Evolutionary conservation across 1,140 invertebrate species (phyloP), one percentile per base, ranked within the genome.

Genomic region (Carcinoscorpius rotundicauda): DNA sequence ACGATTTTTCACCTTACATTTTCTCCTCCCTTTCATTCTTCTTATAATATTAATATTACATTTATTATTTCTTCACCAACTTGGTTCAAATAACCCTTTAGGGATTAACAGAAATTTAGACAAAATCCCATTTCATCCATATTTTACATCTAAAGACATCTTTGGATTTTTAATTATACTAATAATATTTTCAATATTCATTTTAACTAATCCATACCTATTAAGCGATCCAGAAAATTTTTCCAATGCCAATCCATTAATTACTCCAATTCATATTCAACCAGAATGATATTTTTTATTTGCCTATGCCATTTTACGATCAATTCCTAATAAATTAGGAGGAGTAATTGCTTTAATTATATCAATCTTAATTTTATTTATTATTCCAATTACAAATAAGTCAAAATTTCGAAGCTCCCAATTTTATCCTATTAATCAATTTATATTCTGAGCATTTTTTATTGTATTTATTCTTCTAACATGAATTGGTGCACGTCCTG

Each of bases 251-350:
- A 85, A 86, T 68, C 80, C 82, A n/a, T 72, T 86, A 80, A 78
- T 84, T 48, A 87, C 85, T 0, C 85, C 85, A 4, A 71, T 79
- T 55, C 85, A 86, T 77, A 87, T 87, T 80, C 81, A 87, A 81
- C 85, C 85, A 65, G 85, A 87, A 81, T 87, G 83, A 82, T 87
- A 87, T 76, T 87, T 87, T 76, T 76, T 86, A 80, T 87, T 86
- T 81, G 84, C 84, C 49, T 87, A 87, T 75, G 82, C 85, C 48
- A 87, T 87, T 79, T 70, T 87, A 72, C 85, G 84, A 61, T 83
- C 84, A 66, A 85, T 87, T 71, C 84, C 84, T 63, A 86, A 85
- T 81, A 87, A 88, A 82, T 74, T 87, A 80, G 83, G 84, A 68
- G 85, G 84, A 68, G 85, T 86, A 55, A 78, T 86, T 74, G 81